Conservation (phyloP, 2,888 invertebrate species). For the Dynastes grantii region DNA sequence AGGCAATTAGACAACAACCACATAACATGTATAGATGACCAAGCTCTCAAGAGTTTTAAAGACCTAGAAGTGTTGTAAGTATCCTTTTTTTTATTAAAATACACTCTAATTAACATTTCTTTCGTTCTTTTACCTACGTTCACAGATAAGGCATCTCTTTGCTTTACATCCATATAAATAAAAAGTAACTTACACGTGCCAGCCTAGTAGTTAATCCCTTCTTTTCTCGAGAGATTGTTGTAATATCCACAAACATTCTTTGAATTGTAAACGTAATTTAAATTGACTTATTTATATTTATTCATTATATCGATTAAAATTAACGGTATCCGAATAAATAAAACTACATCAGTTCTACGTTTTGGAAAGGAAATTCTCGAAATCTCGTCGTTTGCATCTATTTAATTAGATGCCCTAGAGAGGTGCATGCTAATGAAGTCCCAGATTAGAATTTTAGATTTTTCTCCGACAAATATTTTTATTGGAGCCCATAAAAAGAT, state of each 20-base stretch:
- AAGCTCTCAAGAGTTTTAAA: constrained; percentile 87
- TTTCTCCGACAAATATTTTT: constrained; percentile 24
- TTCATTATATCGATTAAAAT: constrained; percentile 10
- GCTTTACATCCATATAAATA: not conserved
- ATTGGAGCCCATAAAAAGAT: constrained; percentile 18
- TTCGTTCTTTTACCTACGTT: not conserved
- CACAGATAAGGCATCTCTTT: not conserved
- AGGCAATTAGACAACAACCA: constrained; percentile 96
- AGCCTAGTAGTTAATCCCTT: not conserved
- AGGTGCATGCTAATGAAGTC: not conserved
- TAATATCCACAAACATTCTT: constrained; percentile 6
- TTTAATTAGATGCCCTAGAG: constrained; percentile 7
- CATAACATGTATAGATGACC: constrained; percentile 94
- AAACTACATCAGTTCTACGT: constrained; percentile 7
- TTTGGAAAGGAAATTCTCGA: constrained; percentile 2
- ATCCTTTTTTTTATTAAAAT: constrained; percentile 37
- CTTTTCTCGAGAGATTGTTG: not conserved
- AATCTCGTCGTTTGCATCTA: constrained; percentile 14
- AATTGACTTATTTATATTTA: constrained; percentile 15
- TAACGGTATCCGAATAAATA: constrained; percentile 29
- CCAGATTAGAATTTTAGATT: constrained; percentile 26
- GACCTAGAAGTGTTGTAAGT: constrained; percentile 95
- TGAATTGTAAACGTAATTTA: constrained; percentile 14
- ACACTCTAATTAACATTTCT: not conserved
- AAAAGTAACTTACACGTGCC: constrained; percentile 4